Conservation (phyloP, 2,888 invertebrate species). For the Holacanthella duospinosa region DNA sequence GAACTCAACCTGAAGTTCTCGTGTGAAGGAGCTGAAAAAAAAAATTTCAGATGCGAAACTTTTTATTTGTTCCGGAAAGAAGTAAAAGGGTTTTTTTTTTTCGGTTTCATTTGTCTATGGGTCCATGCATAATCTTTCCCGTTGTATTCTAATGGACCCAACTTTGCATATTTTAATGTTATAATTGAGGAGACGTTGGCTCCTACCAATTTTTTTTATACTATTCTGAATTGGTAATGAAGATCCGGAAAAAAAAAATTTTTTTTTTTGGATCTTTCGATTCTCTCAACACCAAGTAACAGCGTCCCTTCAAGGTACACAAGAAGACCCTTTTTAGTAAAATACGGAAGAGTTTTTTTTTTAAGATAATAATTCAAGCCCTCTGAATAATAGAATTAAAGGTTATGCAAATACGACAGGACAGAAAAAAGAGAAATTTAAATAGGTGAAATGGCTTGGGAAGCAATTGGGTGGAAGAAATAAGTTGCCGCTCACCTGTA, state of each 20-base stretch:
- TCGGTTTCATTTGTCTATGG: not conserved
- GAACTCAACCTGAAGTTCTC: not conserved
- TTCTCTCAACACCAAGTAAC: no score
- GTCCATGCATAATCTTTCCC: not conserved
- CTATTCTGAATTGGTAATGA: not conserved
- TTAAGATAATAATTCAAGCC: not conserved
- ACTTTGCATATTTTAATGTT: not conserved
- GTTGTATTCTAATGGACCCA: not conserved
- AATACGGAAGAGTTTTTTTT: not conserved
- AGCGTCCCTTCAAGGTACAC: no score
- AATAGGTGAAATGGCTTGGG: not conserved
- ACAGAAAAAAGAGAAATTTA: not conserved
- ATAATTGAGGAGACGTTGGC: constrained; percentile 1
- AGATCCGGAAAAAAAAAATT: no score
- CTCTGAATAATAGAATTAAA: not conserved
- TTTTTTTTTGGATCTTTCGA: not conserved
- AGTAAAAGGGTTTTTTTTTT: not conserved
- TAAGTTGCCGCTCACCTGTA: not conserved
- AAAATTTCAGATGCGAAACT: not conserved
- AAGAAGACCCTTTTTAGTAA: no score
- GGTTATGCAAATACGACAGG: not conserved
- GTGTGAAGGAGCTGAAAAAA: not conserved
- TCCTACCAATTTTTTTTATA: no score
- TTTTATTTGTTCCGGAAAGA: not conserved
- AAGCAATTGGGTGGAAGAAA: constrained; percentile 1